Conservation (phyloP, 1,140 invertebrate species). For the Drosophila repletoides region DNA sequence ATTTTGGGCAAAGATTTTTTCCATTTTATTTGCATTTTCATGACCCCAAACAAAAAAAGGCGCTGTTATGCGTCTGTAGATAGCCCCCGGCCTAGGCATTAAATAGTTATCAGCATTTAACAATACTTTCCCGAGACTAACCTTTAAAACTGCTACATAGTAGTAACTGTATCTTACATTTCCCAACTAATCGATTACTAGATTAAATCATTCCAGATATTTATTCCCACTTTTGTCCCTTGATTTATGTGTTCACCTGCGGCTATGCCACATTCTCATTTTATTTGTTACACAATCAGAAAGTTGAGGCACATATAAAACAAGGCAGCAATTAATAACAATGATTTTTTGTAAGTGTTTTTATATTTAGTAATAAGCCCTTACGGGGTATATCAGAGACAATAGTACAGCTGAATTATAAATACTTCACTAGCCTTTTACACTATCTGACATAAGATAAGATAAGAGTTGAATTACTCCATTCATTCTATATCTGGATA, state of each 20-base stretch:
- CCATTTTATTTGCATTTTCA: slow-evolving; percentile 67
- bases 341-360: not conserved
- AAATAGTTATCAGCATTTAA: slow-evolving; percentile 24
- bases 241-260: slow-evolving; percentile 26
- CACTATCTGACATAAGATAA: no score
- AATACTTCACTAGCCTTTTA: no score
- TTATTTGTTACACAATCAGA: slow-evolving; percentile 4
- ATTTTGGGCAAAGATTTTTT: slow-evolving; percentile 59
- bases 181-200: slow-evolving; percentile 16
- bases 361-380: no score
- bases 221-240: not conserved
- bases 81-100: slow-evolving; percentile 3
- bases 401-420: no score
- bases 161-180: not conserved
- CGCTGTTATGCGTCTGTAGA: not conserved
- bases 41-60: slow-evolving; percentile 8
- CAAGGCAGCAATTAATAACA: slow-evolving; percentile 5
- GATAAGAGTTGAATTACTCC: no score
- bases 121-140: slow-evolving; percentile 4
- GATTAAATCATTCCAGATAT: slow-evolving; percentile 40
- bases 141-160: no score
- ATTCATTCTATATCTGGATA: no score
- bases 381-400: no score
- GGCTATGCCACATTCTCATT: slow-evolving; percentile 5
- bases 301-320: slow-evolving; percentile 10